Conservation (phyloP, 1,140 invertebrate species). For the Amyelois transitella region DNA sequence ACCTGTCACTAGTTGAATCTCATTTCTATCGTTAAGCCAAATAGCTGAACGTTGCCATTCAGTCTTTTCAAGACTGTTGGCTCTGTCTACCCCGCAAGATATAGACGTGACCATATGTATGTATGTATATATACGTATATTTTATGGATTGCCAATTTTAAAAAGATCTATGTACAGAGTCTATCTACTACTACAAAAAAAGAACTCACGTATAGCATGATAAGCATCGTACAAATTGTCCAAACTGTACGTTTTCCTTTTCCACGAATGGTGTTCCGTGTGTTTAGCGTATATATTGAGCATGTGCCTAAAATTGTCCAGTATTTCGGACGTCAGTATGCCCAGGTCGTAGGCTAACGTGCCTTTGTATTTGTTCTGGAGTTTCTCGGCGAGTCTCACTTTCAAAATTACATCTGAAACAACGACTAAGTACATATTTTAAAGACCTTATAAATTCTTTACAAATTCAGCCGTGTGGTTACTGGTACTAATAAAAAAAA, state of each 20-base stretch:
- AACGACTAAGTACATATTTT: too few relatives aligned
- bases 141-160: too few relatives aligned
- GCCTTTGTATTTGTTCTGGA: slow-evolving; percentile 18
- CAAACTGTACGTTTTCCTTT: background rate
- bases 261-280: slow-evolving; percentile 3
- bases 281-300: slow-evolving; percentile 20
- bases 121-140: too few relatives aligned
- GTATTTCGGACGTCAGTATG: slow-evolving; percentile 18
- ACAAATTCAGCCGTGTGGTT: too few relatives aligned
- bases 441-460: too few relatives aligned
- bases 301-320: slow-evolving; percentile 27
- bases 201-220: slow-evolving; percentile 16
- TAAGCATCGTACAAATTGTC: slow-evolving; percentile 6
- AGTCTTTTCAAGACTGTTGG: too few relatives aligned
- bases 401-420: background rate
- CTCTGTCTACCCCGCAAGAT: too few relatives aligned
- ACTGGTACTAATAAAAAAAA: too few relatives aligned
- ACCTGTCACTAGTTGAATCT: too few relatives aligned
- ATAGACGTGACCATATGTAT: too few relatives aligned
- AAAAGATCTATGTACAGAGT: background rate
- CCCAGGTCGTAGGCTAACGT: slow-evolving; percentile 27
- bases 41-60: too few relatives aligned
- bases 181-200: background rate
- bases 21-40: too few relatives aligned
- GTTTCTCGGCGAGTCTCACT: background rate